These are phyloP conservation scores for Pangasius krempfi DNA, from an alignment of 2,797 vertebrate genomes.

Conservation along the genomic window DNA sequence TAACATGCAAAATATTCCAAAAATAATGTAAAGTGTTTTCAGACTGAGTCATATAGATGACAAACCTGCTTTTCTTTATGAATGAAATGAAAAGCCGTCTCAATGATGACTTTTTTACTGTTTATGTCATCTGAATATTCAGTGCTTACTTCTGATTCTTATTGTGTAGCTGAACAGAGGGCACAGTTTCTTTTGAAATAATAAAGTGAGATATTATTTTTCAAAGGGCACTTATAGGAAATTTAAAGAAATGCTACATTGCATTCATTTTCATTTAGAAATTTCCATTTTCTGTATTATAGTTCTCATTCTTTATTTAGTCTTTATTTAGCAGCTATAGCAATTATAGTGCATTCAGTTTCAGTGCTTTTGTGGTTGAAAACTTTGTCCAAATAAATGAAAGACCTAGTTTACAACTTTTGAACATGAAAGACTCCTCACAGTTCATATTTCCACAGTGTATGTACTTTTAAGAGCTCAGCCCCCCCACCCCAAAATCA, in stretches of 20 bases:
- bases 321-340: neutral
- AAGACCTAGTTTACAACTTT: constrained; percentile 62
- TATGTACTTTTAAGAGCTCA: constrained; percentile 72
- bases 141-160: neutral
- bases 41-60: neutral
- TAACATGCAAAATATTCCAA: neutral
- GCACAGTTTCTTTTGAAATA: neutral
- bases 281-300: neutral
- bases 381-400: constrained; percentile 68
- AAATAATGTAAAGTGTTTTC: constrained; percentile 2
- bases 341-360: neutral
- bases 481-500: constrained; percentile 38
- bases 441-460: constrained; percentile 57
- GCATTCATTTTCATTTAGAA: neutral
- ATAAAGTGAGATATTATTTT: neutral
- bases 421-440: constrained; percentile 64
- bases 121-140: neutral
- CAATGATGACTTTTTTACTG: neutral
- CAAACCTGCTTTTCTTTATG: neutral
- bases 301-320: neutral
- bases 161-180: neutral
- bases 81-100: neutral
- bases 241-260: neutral
- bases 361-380: neutral
- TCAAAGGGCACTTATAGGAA: neutral